A percentile compares a stretch with the other conserved stretches of the same genome.
These are phyloP conservation scores for Rostratula benghalensis DNA, from an alignment of 2,113 vertebrate genomes.

Conservation along the genomic window DNA sequence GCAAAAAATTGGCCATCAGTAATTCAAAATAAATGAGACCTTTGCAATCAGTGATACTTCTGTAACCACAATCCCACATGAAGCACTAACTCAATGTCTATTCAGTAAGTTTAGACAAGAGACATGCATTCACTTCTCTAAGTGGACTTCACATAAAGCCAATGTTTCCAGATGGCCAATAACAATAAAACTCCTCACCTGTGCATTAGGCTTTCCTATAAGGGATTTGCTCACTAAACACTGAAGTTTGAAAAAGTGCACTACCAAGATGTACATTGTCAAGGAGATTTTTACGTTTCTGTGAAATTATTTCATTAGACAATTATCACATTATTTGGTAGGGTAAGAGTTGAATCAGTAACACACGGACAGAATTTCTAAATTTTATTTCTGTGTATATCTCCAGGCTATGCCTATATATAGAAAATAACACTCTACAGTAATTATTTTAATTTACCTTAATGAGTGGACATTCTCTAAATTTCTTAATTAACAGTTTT, in stretches of 20 bases:
- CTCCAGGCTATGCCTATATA: not conserved
- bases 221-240: not conserved
- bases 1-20: not conserved
- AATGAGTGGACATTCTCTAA: not conserved
- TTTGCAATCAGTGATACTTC: not conserved
- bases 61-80: not conserved
- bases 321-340: not conserved
- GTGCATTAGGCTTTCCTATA: not conserved
- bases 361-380: not conserved
- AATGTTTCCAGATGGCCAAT: not conserved
- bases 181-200: not conserved
- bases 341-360: not conserved
- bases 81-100: not conserved
- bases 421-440: not conserved
- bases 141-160: not conserved
- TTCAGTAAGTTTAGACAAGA: not conserved
- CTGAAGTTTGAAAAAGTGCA: not conserved
- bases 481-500: not conserved
- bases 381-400: not conserved
- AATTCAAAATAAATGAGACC: not conserved
- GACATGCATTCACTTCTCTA: not conserved
- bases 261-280: not conserved
- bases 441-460: not conserved
- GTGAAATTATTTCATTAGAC: not conserved
- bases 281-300: not conserved